Percentiles rank a stretch among this genome's conserved stretches.
Evolutionary conservation across 2,797 vertebrate species (phyloP).

Genomic region (Onychomys leucogaster): DNA sequence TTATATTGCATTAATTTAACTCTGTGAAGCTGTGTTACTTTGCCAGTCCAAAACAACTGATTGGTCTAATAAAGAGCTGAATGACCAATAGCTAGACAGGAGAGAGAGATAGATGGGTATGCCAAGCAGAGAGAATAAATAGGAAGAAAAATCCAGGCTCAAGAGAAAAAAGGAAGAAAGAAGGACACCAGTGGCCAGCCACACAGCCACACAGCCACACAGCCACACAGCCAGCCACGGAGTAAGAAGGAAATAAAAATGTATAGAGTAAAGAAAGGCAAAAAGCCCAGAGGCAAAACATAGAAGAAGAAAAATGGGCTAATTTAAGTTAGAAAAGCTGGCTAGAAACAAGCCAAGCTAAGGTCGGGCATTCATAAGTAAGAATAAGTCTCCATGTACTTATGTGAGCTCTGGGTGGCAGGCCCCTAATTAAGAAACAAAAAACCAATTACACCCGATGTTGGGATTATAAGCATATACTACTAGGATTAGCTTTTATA

Average conservation of each 20-base stretch:
- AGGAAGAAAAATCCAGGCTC: background rate
- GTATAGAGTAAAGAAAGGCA: background rate
- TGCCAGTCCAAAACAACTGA: background rate
- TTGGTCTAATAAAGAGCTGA: background rate
- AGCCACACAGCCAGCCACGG: background rate
- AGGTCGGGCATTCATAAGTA: no score
- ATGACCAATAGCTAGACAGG: no score
- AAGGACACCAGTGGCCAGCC: background rate
- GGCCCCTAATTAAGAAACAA: no score
- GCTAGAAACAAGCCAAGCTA: background rate
- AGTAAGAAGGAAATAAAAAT: background rate
- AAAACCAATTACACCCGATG: no score
- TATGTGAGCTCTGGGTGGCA: no score
- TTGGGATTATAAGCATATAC: background rate
- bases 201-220: no score
- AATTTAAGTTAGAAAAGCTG: background rate
- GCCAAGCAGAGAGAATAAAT: background rate
- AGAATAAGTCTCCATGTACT: no score
- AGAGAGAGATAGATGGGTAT: background rate
- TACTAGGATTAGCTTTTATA: background rate
- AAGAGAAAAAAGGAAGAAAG: background rate
- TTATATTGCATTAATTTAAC: background rate
- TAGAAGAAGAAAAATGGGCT: background rate
- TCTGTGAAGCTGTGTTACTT: background rate
- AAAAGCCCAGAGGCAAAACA: background rate